These are phyloP conservation scores for Tylochromis polylepis DNA, from an alignment of 2,113 vertebrate genomes.

Conservation along the genomic window DNA sequence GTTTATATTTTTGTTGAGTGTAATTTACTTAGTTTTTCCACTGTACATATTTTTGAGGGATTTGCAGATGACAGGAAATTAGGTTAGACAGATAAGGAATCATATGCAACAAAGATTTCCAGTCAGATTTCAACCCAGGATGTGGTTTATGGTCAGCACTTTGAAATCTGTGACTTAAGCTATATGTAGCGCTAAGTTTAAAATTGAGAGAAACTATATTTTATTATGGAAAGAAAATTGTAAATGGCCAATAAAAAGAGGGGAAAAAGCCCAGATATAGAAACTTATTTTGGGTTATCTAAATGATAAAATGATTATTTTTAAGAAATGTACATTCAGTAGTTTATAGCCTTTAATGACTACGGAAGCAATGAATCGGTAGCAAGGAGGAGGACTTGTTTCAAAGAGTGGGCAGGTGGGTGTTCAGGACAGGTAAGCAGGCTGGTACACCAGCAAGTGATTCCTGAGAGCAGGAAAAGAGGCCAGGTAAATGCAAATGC, in stretches of 20 bases:
- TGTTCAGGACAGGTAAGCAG: neutral
- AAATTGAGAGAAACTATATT: neutral
- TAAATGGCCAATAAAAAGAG: neutral
- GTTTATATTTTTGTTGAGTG: no score
- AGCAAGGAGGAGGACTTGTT: rapidly evolving
- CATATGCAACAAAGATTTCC: neutral
- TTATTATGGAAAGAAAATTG: neutral
- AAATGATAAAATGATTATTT: rapidly evolving
- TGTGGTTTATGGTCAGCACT: neutral
- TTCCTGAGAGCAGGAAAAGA: neutral
- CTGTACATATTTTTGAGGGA: neutral
- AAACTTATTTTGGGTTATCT: rapidly evolving
- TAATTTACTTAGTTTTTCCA: rapidly evolving
- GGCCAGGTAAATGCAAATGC: neutral
- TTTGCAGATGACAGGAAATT: neutral
- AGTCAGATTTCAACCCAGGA: neutral
- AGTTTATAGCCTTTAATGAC: neutral
- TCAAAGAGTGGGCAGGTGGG: rapidly evolving
- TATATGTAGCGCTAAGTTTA: rapidly evolving
- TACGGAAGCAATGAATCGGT: rapidly evolving
- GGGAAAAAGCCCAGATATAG: rapidly evolving
- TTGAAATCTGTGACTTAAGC: neutral
- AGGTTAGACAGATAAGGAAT: neutral
- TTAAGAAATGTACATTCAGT: rapidly evolving
- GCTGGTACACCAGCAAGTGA: neutral